phyloP scores from a whole-genome alignment of 2,797 vertebrate genomes.

The Coregonus suidteri region DNA sequence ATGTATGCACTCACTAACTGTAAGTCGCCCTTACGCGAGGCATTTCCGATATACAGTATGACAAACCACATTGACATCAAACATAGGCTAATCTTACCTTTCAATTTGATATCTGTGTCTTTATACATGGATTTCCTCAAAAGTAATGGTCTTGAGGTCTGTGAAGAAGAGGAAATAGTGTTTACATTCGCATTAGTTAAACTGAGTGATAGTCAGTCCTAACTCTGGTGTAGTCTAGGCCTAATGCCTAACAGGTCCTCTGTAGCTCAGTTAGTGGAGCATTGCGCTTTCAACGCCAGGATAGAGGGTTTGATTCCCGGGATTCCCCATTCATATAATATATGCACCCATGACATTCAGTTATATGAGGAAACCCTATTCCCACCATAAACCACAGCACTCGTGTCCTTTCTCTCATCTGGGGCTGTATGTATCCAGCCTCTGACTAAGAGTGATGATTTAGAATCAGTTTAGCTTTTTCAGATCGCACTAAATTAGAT shows the following conservation, averaged over 20 bases:
- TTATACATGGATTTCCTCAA: constrained; percentile 86
- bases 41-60: not conserved
- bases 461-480: not conserved
- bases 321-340: too few species aligned
- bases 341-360: too few species aligned
- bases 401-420: not conserved
- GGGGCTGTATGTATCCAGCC: too few species aligned
- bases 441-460: not conserved
- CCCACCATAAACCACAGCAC: not conserved
- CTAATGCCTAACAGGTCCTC: not conserved
- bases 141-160: constrained; percentile 81
- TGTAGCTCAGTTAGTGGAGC: too few species aligned
- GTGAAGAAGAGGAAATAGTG: constrained; percentile 32
- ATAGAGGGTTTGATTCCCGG: too few species aligned
- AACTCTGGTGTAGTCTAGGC: not conserved
- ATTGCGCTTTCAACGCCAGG: too few species aligned
- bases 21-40: not conserved
- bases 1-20: too few species aligned
- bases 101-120: constrained; percentile 82
- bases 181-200: constrained; percentile 2
- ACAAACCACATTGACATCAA: not conserved
- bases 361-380: not conserved
- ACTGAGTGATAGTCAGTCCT: not conserved
- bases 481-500: not conserved
- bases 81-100: constrained; percentile 66